A percentile compares a stretch with the other conserved stretches of the same genome.
phyloP scores from a whole-genome alignment of 2,888 invertebrate genomes.

The Orthosia incerta region DNA sequence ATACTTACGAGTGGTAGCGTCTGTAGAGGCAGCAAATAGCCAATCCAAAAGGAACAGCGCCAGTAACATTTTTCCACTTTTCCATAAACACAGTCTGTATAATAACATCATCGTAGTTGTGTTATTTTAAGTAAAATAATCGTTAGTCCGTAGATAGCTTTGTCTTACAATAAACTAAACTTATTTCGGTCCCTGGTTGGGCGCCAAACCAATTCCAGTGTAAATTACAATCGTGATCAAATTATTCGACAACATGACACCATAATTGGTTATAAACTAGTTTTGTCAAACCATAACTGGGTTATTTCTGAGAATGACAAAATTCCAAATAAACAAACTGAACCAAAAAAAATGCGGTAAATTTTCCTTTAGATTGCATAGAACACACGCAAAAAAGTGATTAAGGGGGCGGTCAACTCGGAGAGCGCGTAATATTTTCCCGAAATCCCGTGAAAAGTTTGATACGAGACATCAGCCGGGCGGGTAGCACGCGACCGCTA shows the following conservation, averaged over 20 bases:
- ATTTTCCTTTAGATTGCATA: slow-evolving; percentile 80
- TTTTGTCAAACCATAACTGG: slow-evolving; percentile 41
- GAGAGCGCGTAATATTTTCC: slow-evolving; percentile 79
- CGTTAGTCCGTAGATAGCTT: not conserved
- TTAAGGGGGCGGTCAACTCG: slow-evolving; percentile 81
- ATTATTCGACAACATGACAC: slow-evolving; percentile 46
- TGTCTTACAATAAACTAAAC: slow-evolving; percentile 16
- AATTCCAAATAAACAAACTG: slow-evolving; percentile 68
- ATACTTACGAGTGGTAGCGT: slow-evolving; percentile 85
- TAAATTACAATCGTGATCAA: slow-evolving; percentile 35
- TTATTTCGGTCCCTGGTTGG: slow-evolving; percentile 68
- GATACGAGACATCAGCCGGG: slow-evolving; percentile 67
- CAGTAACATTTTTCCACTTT: slow-evolving; percentile 80
- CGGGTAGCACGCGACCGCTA: slow-evolving; percentile 74
- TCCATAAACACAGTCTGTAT: slow-evolving; percentile 71
- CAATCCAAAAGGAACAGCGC: slow-evolving; percentile 84
- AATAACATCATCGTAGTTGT: slow-evolving; percentile 47
- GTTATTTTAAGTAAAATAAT: slow-evolving; percentile 8
- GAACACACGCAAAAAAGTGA: slow-evolving; percentile 87
- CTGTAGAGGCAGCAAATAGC: slow-evolving; percentile 81
- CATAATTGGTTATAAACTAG: slow-evolving; percentile 48
- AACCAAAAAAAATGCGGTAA: slow-evolving; percentile 80
- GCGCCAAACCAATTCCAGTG: slow-evolving; percentile 66
- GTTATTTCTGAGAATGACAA: slow-evolving; percentile 51
- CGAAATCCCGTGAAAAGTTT: slow-evolving; percentile 89